Evolutionary conservation across 2,113 vertebrate genomes (phyloP).

Genomic region (Gopherus flavomarginatus): DNA sequence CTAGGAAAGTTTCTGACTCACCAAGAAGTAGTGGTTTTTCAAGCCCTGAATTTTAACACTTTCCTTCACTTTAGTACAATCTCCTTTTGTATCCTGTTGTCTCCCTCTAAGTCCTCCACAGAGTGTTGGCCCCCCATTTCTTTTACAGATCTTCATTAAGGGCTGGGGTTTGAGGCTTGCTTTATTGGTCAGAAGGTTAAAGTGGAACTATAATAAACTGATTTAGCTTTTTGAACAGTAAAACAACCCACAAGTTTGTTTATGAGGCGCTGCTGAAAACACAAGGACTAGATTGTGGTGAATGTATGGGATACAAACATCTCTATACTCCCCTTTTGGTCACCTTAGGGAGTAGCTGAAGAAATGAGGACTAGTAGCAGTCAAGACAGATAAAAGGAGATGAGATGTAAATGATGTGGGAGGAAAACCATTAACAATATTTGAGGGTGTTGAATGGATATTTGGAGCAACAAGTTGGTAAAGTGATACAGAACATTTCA

Average conservation of each 20-base stretch:
- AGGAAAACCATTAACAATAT: neutral
- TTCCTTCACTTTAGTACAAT: neutral
- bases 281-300: neutral
- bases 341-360: neutral
- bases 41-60: neutral
- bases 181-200: neutral
- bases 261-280: neutral
- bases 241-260: neutral
- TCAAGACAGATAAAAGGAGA: neutral
- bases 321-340: neutral
- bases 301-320: neutral
- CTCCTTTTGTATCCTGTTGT: neutral
- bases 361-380: neutral
- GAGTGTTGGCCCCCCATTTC: too few relatives aligned
- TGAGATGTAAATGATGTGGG: neutral
- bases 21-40: neutral
- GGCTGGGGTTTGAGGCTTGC: neutral
- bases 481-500: slow-evolving; percentile 7
- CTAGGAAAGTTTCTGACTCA: neutral
- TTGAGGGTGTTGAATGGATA: neutral
- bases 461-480: neutral
- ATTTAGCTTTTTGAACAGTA: neutral
- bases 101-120: neutral
- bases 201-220: neutral
- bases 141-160: neutral